Base-by-base conservation (phyloP, 2,888 invertebrate species). In the Chromoteleia sp. region DNA sequence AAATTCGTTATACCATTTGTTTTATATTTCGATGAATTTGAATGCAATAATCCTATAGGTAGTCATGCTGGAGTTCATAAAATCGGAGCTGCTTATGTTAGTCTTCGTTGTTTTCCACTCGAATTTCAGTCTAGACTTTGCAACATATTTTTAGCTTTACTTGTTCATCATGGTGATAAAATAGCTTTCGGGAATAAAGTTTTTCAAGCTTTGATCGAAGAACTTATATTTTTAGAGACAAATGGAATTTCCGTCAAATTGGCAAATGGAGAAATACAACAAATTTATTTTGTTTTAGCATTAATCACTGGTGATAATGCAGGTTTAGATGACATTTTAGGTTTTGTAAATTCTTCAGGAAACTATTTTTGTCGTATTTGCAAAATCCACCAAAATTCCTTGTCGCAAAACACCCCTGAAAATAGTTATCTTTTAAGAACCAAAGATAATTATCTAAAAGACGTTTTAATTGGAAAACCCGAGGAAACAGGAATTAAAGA, bases 211-310 rank as follows among this genome's bases (percentile, higher is more conserved):
- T 33, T 79, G 52, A 79, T 81, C 14, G 58, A 74, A 7, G 45
- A 75, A 54, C 36, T 84, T n/a, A 76, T 54, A 52, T 61, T 48
- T 54, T 59, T 83, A 39, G 81, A 81, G 58, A 65, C 33, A 43
- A 43, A 73, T 41, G 80, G 77, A 5, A 83, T 84, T 43, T 41
- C 10, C n/a, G 19, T 80, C n/a, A 17, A 29, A 8, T 19, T 83
- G 41, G 21, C 33, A 52, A 50, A 61, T 63, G 30, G 25, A 41
- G 36, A 63, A 21, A 21, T 43, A 17, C 8, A 36, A 43, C 54
- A 73, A 52, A 30, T 83, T 52, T 81, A 76, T 75, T 84, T 84
- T 54, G 36, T 58, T 33, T 41, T 84, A 6, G 59, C 58, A 10
- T 15, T 77, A 7, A 56, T 82, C n/a, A 43, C 4, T 12, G 39